Percentiles rank a stretch among this genome's conserved stretches.
Evolutionary conservation across 1,140 invertebrate species (phyloP).

Genomic region (Drosophila littoralis): DNA sequence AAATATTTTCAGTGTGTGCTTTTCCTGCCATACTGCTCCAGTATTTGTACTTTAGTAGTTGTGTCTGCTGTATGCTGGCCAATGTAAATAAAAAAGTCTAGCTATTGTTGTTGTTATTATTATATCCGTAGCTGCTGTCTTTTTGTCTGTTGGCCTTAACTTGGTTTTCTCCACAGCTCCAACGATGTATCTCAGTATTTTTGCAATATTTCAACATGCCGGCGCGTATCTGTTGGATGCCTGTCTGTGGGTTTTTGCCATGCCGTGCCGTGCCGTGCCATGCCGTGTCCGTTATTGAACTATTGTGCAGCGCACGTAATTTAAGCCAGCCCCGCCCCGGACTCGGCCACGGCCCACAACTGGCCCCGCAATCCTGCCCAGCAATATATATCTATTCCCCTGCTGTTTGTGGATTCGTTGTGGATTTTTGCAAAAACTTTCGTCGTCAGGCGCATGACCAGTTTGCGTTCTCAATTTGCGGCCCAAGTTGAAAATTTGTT

Average conservation of each 20-base stretch:
- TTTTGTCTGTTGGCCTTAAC: conserved; percentile 21
- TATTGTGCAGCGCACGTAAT: conserved; percentile 54
- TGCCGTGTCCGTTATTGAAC: conserved; percentile 49
- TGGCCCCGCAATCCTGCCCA: neutral
- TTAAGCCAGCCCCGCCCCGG: conserved; percentile 18
- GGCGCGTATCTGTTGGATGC: conserved; percentile 40
- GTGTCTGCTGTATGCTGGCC: neutral
- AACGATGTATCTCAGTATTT: conserved; percentile 42
- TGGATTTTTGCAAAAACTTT: conserved; percentile 17
- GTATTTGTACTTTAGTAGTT: conserved; percentile 31
- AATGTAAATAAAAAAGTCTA: conserved; percentile 20
- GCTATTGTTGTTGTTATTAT: conserved; percentile 31
- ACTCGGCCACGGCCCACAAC: neutral
- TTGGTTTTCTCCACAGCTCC: conserved; percentile 20
- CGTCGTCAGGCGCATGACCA: conserved; percentile 28
- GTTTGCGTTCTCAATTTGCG: conserved; percentile 28
- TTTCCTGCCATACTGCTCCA: conserved; percentile 43
- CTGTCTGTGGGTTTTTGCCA: conserved; percentile 21
- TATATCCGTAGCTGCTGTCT: conserved; percentile 3
- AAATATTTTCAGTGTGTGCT: conserved; percentile 63
- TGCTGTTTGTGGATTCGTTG: conserved; percentile 8
- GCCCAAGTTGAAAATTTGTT: conserved; percentile 33
- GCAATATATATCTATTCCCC: neutral
- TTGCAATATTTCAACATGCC: conserved; percentile 44
- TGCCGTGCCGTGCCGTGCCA: conserved; percentile 10